Evolutionary conservation across 2,113 vertebrate genomes (phyloP), one percentile per base, ranked within the genome.

Genomic region (Oncorhynchus tshawytscha): DNA sequence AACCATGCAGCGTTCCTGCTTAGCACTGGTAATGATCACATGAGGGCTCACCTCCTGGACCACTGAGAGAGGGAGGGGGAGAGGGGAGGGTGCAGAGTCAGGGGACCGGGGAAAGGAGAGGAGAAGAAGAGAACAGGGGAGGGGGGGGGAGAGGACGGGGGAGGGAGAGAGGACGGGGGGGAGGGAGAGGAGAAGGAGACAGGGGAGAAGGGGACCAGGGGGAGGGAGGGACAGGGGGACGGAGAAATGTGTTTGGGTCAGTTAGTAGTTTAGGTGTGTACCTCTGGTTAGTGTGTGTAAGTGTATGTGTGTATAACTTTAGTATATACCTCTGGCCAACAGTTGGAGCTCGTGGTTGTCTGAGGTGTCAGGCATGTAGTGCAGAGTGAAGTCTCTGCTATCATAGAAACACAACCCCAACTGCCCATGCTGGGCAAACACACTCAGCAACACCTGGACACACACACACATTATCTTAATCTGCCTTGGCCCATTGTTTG

Each of bases 371-470:
- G 90, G 86, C 97, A 99, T 97, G 67, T 94, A 96, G 84, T 96
- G 92, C 67, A 98, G 59, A 15, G 91, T 91, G 27, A 91, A 96
- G 65, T 97, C 94, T 78, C 88, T 92, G n/a, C 92, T 94, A 82
- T 97, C 94, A 72, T 98, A 99, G 48, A 96, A 99, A 79, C 95
- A 92, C 60, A 98, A 85, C 31, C 96, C 96, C 68, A 99, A 82
- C 74, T 93, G 87, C 15, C 94, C 94, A 16, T 93, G 90, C 64
- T 95, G 94, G 81, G 93, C 95, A 78, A 98, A 70, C 69, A 96
- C 91, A 89, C 95, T 96, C 76, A 97, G 83, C 69, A 96, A 94
- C 73, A 94, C 90, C 93, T 98, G 64, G 60, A 8, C 2, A 62
- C 71, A 60, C 27, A 66, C 7, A 20, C 7, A 16, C 45, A 39